Evolutionary conservation across 2,888 invertebrate species (phyloP).

Genomic region (Silvanus unidentatus): DNA sequence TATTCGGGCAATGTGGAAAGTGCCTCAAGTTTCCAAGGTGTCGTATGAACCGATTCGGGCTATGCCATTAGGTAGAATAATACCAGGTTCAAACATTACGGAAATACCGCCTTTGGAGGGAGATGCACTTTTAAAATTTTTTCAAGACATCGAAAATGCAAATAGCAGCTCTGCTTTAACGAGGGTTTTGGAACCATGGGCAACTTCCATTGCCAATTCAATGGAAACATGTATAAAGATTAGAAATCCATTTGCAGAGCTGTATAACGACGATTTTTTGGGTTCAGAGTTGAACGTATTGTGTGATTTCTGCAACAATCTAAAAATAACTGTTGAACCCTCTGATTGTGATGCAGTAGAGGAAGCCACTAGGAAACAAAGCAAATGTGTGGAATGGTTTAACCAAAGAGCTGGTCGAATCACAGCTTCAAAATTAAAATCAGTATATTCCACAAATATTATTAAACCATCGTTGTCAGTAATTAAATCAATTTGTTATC

Average conservation of each 20-base stretch:
- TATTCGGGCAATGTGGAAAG: conserved; percentile 9
- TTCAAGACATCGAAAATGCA: too few relatives aligned
- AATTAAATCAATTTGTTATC: too few relatives aligned
- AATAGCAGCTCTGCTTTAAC: conserved; percentile 7
- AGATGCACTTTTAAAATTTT: too few relatives aligned
- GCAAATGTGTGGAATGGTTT: conserved; percentile 8
- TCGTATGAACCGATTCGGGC: conserved; percentile 4
- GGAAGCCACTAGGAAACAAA: conserved; percentile 8
- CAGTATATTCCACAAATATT: too few relatives aligned
- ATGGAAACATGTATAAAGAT: too few relatives aligned
- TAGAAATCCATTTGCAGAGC: neutral
- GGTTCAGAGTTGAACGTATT: too few relatives aligned
- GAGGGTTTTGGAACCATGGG: conserved; percentile 12
- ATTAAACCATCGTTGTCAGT: too few relatives aligned
- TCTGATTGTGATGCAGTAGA: conserved; percentile 6
- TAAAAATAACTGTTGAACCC: neutral
- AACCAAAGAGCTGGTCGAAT: conserved; percentile 14
- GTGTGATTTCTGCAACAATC: too few relatives aligned
- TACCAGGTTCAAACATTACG: too few relatives aligned
- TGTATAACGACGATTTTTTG: conserved; percentile 6
- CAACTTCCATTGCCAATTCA: neutral
- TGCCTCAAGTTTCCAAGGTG: conserved; percentile 3
- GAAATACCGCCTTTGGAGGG: too few relatives aligned
- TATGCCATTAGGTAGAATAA: conserved; percentile 3
- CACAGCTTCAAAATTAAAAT: conserved; percentile 11